Conservation (phyloP, 2,888 invertebrate genomes). For the Phortica magna region DNA sequence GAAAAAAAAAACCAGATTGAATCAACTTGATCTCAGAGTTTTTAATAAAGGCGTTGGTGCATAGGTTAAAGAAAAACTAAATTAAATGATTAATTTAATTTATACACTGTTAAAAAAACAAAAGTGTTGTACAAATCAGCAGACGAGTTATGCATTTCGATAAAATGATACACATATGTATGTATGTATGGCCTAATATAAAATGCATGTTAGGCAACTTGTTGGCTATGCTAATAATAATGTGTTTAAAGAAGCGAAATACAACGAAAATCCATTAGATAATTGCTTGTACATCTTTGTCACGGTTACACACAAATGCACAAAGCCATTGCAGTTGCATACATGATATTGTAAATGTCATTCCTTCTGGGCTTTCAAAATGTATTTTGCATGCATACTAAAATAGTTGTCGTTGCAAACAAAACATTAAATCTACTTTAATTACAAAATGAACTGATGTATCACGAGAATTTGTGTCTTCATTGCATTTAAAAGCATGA, state of each 20-base stretch:
- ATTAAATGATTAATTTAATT: constrained; percentile 43
- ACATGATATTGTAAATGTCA: background rate
- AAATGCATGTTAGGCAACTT: constrained; percentile 15
- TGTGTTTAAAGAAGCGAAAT: background rate
- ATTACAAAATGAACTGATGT: background rate
- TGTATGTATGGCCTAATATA: background rate
- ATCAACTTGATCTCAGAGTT: background rate
- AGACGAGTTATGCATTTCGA: background rate
- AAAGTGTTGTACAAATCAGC: background rate
- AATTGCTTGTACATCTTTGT: background rate
- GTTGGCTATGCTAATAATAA: background rate
- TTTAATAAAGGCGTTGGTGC: background rate
- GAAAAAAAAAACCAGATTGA: background rate
- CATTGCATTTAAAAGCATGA: constrained; percentile 34
- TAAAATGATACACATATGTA: too few relatives aligned
- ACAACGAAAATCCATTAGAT: constrained; percentile 47
- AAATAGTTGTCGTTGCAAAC: constrained; percentile 1
- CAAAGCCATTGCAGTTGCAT: background rate
- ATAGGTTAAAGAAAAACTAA: constrained; percentile 1
- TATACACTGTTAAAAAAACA: constrained; percentile 12
- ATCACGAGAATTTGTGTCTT: constrained; percentile 31
- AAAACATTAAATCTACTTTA: too few relatives aligned
- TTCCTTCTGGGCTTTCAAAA: background rate
- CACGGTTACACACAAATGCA: background rate
- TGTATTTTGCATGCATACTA: constrained; percentile 14